Conservation (phyloP, 2,797 vertebrate species). For the Arctocebus calabarensis region DNA sequence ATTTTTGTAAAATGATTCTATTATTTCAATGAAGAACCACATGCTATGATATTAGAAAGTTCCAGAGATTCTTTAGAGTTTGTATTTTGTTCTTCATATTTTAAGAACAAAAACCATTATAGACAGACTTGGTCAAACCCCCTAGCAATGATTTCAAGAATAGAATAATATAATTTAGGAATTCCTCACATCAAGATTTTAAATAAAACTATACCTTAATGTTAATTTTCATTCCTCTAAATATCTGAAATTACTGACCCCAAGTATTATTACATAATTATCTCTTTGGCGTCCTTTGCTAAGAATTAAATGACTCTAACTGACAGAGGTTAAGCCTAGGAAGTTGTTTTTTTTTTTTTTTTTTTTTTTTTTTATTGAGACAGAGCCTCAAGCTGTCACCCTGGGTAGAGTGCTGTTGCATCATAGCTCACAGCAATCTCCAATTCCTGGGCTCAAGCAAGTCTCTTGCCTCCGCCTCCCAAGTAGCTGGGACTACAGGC, state of each 20-base stretch:
- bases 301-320: background rate
- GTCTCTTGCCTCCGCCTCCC: too few relatives aligned
- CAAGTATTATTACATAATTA: background rate
- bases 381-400: too few relatives aligned
- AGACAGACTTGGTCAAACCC: background rate
- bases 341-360: too few relatives aligned
- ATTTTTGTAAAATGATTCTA: background rate
- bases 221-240: conserved; percentile 59
- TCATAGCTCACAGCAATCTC: too few relatives aligned
- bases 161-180: background rate
- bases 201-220: conserved; percentile 61
- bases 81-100: background rate
- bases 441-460: too few relatives aligned
- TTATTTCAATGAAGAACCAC: background rate
- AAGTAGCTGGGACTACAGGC: too few relatives aligned
- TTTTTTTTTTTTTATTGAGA: too few relatives aligned
- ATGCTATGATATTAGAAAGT: background rate
- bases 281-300: conserved; percentile 58
- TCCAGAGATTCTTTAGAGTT: background rate
- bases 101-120: background rate
- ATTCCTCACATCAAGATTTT: conserved; percentile 35
- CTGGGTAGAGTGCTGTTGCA: too few relatives aligned
- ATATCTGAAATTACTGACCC: conserved; percentile 57
- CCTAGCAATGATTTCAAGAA: background rate
- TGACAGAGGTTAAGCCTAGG: conserved; percentile 51